Base-by-base conservation (phyloP, 2,888 invertebrate species). In the Rotaria socialis region DNA sequence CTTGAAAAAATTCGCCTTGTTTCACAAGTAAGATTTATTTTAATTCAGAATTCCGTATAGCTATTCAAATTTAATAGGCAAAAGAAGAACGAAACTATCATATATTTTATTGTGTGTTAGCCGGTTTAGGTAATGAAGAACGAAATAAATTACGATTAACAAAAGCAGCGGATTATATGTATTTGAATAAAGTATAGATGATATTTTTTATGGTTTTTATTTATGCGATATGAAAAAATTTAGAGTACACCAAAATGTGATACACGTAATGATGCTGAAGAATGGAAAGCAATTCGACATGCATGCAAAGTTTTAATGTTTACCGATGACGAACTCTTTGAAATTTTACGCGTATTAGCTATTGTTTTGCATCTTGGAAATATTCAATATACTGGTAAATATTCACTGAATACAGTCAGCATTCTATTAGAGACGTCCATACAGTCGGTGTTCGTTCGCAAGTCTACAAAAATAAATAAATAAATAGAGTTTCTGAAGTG, bases 11-110 rank as follows among this genome's bases (percentile, higher is more conserved):
- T 97, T 85, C 94, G 98, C 89, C 96, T 98, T 90, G 97, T 98
- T 5, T 95, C 95, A 80, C 97, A 97, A 91, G 90, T 80, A 80
- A 67, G 35, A 11, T 58, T 58, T n/a, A 22, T 22, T 22, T 41
- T 41, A n/a, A 11, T 19, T 22, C 16, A 19, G 43, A 47, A 47
- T 4, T 47, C 43, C 1, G 1, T 80, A 24, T 47, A 22, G 3
- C 47, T 7, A 24, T 43, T n/a, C 35, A 11, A 14, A 24, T 50
- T 47, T 87, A 87, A 50, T 90, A 92, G 90, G 96, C 95, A 89
- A 93, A 94, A n/a, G 96, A 96, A 89, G 98, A 98, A 91, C 94
- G 97, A 88, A 99, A 99, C 92, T 99, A 98, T 92, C 98, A 99
- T 91, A 93, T 98, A 87, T 99, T 99, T 92, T 93, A 93, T 89